Conservation (phyloP, 2,113 vertebrate genomes). For the Nanger granti region DNA sequence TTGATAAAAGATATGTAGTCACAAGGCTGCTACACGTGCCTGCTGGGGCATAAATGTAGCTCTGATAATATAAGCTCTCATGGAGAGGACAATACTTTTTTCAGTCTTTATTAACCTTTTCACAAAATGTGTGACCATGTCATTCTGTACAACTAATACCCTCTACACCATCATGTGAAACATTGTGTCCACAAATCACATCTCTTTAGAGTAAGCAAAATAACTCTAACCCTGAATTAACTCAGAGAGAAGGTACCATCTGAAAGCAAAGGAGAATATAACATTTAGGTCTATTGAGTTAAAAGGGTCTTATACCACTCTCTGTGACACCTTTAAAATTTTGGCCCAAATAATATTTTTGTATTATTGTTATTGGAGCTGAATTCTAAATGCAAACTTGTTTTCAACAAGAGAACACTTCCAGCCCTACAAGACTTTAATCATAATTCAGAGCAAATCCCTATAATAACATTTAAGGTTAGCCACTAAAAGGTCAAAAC, state of each 20-base stretch:
- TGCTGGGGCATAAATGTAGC: background rate
- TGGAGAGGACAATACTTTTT: background rate
- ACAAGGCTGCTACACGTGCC: background rate
- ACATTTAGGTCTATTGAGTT: background rate
- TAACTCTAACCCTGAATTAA: background rate
- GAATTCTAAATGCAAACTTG: background rate
- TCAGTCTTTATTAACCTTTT: background rate
- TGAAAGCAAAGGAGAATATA: background rate
- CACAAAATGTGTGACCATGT: background rate
- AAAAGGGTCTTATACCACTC: background rate
- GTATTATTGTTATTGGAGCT: background rate
- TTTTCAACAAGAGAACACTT: background rate
- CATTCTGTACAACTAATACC: background rate
- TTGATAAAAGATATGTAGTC: background rate
- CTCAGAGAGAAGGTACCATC: background rate
- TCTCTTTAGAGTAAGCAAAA: conserved; percentile 2
- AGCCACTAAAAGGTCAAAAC: background rate
- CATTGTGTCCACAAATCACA: background rate
- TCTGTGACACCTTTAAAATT: background rate
- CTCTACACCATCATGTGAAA: background rate
- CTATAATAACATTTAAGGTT: background rate
- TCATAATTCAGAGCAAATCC: background rate
- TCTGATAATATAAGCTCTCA: background rate
- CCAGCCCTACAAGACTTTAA: background rate
- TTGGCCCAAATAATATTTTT: background rate